These are phyloP conservation scores for Ephestia elutella DNA, from an alignment of 1,140 invertebrate genomes.

Conservation along the genomic window DNA sequence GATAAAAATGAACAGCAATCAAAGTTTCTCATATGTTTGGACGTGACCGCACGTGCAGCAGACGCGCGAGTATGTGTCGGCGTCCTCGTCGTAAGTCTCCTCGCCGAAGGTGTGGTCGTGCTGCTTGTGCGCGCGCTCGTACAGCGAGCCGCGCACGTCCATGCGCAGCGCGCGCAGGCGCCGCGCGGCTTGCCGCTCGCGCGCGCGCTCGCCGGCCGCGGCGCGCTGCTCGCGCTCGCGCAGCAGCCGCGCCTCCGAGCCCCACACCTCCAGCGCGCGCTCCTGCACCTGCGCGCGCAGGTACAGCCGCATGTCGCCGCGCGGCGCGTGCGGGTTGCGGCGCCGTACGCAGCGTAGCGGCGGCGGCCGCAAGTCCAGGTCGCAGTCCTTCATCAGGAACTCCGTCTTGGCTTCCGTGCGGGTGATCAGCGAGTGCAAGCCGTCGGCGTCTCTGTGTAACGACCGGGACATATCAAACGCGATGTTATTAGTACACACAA, in stretches of 20 bases:
- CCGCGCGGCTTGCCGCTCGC: constrained; percentile 94
- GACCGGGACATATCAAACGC: not conserved
- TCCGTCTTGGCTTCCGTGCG: constrained; percentile 94
- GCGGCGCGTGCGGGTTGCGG: constrained; percentile 89
- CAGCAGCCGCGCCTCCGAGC: constrained; percentile 41
- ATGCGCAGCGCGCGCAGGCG: constrained; percentile 88
- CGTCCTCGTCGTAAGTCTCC: constrained; percentile 91
- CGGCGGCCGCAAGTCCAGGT: constrained; percentile 77
- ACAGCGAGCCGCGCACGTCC: constrained; percentile 84
- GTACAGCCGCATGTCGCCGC: constrained; percentile 83
- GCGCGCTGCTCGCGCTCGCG: constrained; percentile 92
- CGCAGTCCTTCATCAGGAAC: constrained; percentile 91
- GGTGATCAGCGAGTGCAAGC: constrained; percentile 90
- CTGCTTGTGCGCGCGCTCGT: not conserved
- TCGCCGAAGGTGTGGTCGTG: not conserved
- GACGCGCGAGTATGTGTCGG: constrained; percentile 71
- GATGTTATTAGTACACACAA: too few species aligned
- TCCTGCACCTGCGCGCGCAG: constrained; percentile 90
- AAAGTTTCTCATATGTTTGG: constrained; percentile 79
- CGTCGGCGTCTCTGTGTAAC: constrained; percentile 82
- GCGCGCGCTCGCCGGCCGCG: constrained; percentile 90
- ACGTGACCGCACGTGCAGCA: constrained; percentile 87
- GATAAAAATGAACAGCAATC: not conserved
- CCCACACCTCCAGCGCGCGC: constrained; percentile 84
- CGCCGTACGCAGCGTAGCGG: constrained; percentile 91